Conservation (phyloP, 2,888 invertebrate genomes). For the Drosophila dives region DNA sequence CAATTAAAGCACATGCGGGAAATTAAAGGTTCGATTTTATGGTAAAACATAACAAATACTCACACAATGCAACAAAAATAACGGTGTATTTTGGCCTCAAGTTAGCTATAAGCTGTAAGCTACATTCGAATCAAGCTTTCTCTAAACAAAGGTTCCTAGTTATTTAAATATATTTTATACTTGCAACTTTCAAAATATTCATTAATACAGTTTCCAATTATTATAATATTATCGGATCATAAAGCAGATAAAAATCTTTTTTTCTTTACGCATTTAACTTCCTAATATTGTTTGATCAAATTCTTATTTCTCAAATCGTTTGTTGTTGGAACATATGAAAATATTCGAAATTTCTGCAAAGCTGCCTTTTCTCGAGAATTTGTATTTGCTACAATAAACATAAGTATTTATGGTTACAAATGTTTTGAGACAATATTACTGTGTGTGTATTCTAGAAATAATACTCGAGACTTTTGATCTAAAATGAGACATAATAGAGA, state of each 20-base stretch:
- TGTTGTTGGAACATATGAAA: neutral
- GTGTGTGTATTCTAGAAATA: conserved; percentile 65
- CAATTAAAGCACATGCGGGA: conserved; percentile 31
- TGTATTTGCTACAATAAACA: conserved; percentile 12
- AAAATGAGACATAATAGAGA: conserved; percentile 79
- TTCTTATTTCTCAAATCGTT: neutral
- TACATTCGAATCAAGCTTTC: conserved; percentile 17
- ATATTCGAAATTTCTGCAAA: conserved; percentile 13
- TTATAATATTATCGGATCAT: neutral
- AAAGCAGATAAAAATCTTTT: neutral
- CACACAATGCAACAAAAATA: conserved; percentile 70
- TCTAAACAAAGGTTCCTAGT: conserved; percentile 4
- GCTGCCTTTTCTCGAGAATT: conserved; percentile 30
- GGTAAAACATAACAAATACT: conserved; percentile 59
- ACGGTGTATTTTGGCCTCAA: conserved; percentile 65
- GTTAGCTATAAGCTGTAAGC: conserved; percentile 58
- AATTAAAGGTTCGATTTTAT: neutral
- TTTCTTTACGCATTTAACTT: neutral
- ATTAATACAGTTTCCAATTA: neutral
- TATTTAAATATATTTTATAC: neutral
- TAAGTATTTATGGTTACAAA: conserved; percentile 3
- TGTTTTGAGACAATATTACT: conserved; percentile 20
- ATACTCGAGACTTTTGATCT: conserved; percentile 83
- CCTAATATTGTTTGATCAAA: neutral
- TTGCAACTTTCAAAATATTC: neutral